Evolutionary conservation across 2,113 vertebrate species (phyloP), one percentile per base, ranked within the genome.

Genomic region (Leptobrachium ailaonicum): DNA sequence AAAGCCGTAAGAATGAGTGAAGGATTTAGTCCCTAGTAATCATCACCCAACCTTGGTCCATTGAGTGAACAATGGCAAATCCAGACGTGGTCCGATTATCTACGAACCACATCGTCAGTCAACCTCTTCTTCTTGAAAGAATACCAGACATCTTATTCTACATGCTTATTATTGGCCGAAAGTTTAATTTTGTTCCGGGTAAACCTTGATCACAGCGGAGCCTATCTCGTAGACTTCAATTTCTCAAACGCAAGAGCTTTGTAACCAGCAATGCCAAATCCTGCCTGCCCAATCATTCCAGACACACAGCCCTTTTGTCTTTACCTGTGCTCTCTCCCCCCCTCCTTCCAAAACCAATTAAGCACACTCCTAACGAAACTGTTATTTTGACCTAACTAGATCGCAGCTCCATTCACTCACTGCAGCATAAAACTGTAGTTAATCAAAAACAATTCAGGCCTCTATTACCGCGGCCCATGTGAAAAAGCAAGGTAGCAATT

Each of bases 391-490:
- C 78, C 78, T 80, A 74, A 80, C 41, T 58, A 74, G 63, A 74
- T 45, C 32, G 71, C 78, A 44, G 54, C 78, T 73, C 63, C 41
- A 80, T 80, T 73, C 78, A 56, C 47, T 69, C 50, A 54, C 41
- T 73, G 50, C 20, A 41, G 58, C 71, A 73, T 80, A 80, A 80
- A 80, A 73, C 44, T 66, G 71, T 70, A 80, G 78, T 80, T 80
- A 80, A 80, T 80, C 78, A 80, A 74, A 80, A 80, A 74, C 78
- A 80, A 80, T 80, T 80, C 78, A 73, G 64, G 71, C 78, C 78
- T 80, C 78, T 70, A 80, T 80, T 80, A 80, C 78, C 8, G 77
- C 77, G 8, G 77, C 62, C 71, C 64, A 64, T 47, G 63, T 60
- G 64, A 80, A 73, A 58, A 80, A 71, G 71, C 78, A 74, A 71